These are phyloP conservation scores for Typhlomys cinereus DNA, from an alignment of 2,113 vertebrate species.

Conservation along the genomic window DNA sequence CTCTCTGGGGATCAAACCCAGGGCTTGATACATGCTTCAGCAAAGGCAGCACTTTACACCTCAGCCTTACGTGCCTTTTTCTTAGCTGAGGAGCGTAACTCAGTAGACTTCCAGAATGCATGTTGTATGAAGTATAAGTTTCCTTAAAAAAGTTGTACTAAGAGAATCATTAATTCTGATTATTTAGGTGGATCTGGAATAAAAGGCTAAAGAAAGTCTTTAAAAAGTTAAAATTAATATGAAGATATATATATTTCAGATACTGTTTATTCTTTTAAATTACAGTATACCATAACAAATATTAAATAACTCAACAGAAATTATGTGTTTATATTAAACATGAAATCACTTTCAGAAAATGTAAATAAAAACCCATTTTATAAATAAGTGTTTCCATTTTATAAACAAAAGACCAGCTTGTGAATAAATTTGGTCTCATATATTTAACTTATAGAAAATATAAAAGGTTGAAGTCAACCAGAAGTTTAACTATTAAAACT, in stretches of 20 bases:
- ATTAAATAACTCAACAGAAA: neutral
- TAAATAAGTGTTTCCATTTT: neutral
- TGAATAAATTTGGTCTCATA: neutral
- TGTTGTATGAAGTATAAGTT: neutral
- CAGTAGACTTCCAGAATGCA: neutral
- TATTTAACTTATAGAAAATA: slow-evolving; percentile 18
- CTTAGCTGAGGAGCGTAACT: neutral
- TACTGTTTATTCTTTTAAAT: neutral
- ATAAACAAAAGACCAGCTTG: neutral
- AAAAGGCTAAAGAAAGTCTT: neutral
- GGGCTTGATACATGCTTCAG: neutral
- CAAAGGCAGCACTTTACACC: too few relatives aligned
- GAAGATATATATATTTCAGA: neutral
- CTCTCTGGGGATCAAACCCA: neutral
- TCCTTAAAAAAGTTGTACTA: neutral
- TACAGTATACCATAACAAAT: neutral
- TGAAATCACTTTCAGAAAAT: slow-evolving; percentile 7
- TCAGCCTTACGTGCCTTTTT: neutral
- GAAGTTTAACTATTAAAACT: neutral
- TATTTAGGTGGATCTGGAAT: neutral
- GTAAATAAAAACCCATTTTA: neutral
- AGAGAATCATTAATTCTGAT: slow-evolving; percentile 14
- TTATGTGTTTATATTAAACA: neutral
- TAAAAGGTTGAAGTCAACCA: neutral
- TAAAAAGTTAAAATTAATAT: neutral